These are phyloP conservation scores for Tetramorium simillimum DNA, from an alignment of 1,140 invertebrate species.

Conservation along the genomic window DNA sequence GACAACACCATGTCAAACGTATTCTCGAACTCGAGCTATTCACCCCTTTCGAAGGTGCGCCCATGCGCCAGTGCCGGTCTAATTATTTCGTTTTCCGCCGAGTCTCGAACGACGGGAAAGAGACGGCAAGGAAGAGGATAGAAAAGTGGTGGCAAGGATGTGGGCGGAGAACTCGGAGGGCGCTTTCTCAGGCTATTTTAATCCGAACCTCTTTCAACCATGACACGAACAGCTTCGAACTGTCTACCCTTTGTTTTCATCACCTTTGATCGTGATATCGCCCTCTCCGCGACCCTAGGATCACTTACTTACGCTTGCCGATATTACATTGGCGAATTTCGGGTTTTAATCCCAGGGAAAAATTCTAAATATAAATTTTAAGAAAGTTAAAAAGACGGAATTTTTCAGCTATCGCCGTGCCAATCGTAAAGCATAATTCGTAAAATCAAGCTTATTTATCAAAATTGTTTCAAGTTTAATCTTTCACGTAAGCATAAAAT, in stretches of 20 bases:
- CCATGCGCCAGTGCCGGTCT: constrained; percentile 27
- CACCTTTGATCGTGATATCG: background rate
- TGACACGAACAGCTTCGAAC: constrained; percentile 12
- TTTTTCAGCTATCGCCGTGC: background rate
- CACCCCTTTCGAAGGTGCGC: constrained; percentile 38
- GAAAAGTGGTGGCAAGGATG: constrained; percentile 5
- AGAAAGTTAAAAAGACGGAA: background rate
- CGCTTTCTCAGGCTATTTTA: constrained; percentile 24
- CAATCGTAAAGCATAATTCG: background rate
- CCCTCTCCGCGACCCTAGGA: background rate
- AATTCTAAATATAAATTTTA: background rate
- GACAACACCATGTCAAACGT: constrained; percentile 38
- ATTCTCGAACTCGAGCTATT: constrained; percentile 51
- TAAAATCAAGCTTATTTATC: background rate
- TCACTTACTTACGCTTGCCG: background rate
- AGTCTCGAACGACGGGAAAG: background rate
- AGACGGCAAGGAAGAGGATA: background rate
- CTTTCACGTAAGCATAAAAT: background rate
- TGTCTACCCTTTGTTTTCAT: constrained; percentile 37
- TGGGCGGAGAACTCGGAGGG: background rate
- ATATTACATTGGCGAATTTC: constrained; percentile 19
- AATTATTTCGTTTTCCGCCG: constrained; percentile 59
- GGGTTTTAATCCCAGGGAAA: background rate
- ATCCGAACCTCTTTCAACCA: background rate
- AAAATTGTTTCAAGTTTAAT: background rate